Percentiles rank a stretch among this genome's conserved stretches.
Conservation (phyloP, 2,797 vertebrate species). For the Sebastes vulpes region DNA sequence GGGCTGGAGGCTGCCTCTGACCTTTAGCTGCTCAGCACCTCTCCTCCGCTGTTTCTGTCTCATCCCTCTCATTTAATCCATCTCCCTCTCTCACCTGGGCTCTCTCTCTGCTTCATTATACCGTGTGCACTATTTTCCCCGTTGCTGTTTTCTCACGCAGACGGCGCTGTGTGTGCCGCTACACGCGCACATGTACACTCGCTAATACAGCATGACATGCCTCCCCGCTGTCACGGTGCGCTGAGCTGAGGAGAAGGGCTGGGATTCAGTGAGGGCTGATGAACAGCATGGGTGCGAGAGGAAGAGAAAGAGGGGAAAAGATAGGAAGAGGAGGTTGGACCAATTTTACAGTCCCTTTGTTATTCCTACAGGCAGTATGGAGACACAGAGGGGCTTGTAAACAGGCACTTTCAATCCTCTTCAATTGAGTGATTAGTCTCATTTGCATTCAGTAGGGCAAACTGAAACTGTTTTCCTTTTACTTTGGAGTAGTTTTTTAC, state of each 20-base stretch:
- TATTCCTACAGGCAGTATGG: conserved; percentile 30
- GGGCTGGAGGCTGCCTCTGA: conserved; percentile 58
- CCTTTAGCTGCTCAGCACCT: conserved; percentile 69
- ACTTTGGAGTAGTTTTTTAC: conserved; percentile 35
- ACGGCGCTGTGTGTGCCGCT: neutral
- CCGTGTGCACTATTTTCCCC: conserved; percentile 8
- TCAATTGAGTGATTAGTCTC: conserved; percentile 54
- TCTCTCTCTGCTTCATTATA: conserved; percentile 51
- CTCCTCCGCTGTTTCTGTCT: conserved; percentile 37
- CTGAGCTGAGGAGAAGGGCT: conserved; percentile 44
- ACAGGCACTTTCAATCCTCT: conserved; percentile 36
- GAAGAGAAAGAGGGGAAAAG: conserved; percentile 18
- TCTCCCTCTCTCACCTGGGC: conserved; percentile 14
- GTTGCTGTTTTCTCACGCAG: conserved; percentile 18
- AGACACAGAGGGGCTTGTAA: conserved; percentile 47
- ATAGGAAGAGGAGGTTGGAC: conserved; percentile 21
- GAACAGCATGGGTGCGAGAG: conserved; percentile 51
- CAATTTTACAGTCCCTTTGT: conserved; percentile 46
- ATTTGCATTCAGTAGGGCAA: conserved; percentile 44
- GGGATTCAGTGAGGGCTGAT: conserved; percentile 52
- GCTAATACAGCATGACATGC: conserved; percentile 55
- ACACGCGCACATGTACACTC: conserved; percentile 1
- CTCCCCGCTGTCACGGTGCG: conserved; percentile 47
- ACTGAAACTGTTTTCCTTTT: conserved; percentile 16
- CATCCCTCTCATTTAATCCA: conserved; percentile 57